A percentile compares a stretch with the other conserved stretches of the same genome.
These are phyloP conservation scores for Apamea monoglypha DNA, from an alignment of 2,888 invertebrate genomes.

Conservation along the genomic window DNA sequence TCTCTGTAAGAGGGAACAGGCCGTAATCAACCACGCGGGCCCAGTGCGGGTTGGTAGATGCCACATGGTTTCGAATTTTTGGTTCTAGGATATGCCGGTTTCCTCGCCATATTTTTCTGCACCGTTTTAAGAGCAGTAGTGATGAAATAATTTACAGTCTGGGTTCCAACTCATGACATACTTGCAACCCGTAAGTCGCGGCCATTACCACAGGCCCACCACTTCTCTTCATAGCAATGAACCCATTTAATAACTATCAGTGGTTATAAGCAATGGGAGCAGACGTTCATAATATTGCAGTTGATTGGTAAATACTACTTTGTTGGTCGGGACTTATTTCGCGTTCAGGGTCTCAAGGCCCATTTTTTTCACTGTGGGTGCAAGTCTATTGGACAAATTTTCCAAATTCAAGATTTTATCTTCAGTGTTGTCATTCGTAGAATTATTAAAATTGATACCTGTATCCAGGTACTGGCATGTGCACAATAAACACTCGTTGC, in stretches of 20 bases:
- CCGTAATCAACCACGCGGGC: too few relatives aligned
- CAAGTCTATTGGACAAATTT: not conserved
- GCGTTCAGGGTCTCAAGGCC: not conserved
- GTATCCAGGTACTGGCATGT: constrained; percentile 88
- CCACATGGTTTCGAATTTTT: too few relatives aligned
- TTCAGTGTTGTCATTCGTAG: not conserved
- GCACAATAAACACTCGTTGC: constrained; percentile 90
- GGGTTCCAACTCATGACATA: not conserved
- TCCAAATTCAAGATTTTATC: not conserved
- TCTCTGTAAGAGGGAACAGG: too few relatives aligned
- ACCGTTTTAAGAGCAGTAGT: not conserved
- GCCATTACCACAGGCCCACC: not conserved
- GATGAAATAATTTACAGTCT: not conserved
- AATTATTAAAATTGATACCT: constrained; percentile 69
- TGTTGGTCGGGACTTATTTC: not conserved
- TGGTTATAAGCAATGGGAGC: not conserved
- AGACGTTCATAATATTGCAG: not conserved
- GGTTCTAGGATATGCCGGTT: too few relatives aligned
- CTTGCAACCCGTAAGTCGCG: too few relatives aligned
- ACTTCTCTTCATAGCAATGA: not conserved
- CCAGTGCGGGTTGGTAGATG: too few relatives aligned
- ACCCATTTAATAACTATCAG: not conserved
- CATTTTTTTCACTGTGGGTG: not conserved
- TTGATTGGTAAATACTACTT: not conserved
- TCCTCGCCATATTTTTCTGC: not conserved